Base-by-base conservation (phyloP, 2,888 invertebrate species). In the Uropetala carovei region DNA sequence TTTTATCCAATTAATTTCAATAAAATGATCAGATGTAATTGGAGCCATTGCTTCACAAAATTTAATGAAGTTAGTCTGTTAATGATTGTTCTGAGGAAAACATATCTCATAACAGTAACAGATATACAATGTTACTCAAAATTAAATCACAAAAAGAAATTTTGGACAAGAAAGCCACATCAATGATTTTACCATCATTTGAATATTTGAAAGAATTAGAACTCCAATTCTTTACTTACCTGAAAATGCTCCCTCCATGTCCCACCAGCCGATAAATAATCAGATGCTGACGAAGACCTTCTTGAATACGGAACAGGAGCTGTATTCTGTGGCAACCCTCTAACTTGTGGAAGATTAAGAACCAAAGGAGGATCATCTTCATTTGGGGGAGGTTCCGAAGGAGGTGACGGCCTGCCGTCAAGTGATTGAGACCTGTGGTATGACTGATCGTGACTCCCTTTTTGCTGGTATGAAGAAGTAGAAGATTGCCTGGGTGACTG, bases 211-310 rank as follows among this genome's bases (percentile, higher is more conserved):
- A 43, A 43, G 43, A 43, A 43, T 43, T 43, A 43, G 43, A 43
- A 43, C 43, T 3, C 43, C 43, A 43, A 27, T 75, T 22, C 10
- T 10, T 27, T 11, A 57, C 68, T 91, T 68, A 94, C 94, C 93
- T 89, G 89, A 68, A 89, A 89, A 89, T 89, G 89, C 68, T 94
- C 93, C 93, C 93, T 93, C 93, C 93, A 93, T 57, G 93, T 92
- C 27, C 94, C 93, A n/a, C 95, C 95, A n/a, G 95, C 95, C 0
- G 96, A 68, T 30, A 89, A 96, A 94, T 97, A 97, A 94, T 97
- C 97, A 0, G 97, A 96, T 10, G 97, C 97, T 10, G 97, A 97
- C 9, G 97, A 97, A 0, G 97, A 97, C 93, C 97, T 94, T 93
- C 96, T 94, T 0, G 96, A 96, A 0, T 96, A 95, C 10, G 95